Conservation (phyloP, 2,888 invertebrate genomes). For the Chromoteleia sp. region DNA sequence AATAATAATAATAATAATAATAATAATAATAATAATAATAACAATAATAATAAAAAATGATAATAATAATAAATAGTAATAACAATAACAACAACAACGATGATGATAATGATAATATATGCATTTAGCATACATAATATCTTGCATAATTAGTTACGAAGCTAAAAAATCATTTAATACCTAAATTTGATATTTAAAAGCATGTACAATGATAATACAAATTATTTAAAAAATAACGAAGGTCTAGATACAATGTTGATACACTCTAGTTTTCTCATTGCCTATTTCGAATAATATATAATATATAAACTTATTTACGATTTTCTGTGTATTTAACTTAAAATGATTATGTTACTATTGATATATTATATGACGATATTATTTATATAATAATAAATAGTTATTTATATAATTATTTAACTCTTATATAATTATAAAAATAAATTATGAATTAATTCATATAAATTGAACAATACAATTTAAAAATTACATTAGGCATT, state of each 20-base stretch:
- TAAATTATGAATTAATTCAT: slow-evolving; percentile 35
- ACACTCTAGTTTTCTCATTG: slow-evolving; percentile 81
- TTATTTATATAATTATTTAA: not conserved
- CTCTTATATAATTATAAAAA: slow-evolving; percentile 61
- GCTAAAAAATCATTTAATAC: not conserved
- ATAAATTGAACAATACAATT: not conserved
- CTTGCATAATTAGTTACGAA: no score
- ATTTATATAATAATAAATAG: no score
- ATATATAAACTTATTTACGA: no score
- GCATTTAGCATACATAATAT: not conserved
- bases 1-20: no score
- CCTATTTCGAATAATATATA: slow-evolving; percentile 46
- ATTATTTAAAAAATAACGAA: slow-evolving; percentile 43
- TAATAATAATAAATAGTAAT: no score
- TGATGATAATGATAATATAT: no score
- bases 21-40: no score
- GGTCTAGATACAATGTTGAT: slow-evolving; percentile 76
- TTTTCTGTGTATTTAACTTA: no score
- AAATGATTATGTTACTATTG: no score
- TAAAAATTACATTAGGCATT: slow-evolving; percentile 39
- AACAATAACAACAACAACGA: no score
- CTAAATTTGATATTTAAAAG: slow-evolving; percentile 57
- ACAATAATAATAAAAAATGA: no score
- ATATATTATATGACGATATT: no score
- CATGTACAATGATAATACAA: slow-evolving; percentile 6